These are phyloP conservation scores for Synanthedon andrenaeformis DNA, from an alignment of 2,888 invertebrate species.

Conservation along the genomic window DNA sequence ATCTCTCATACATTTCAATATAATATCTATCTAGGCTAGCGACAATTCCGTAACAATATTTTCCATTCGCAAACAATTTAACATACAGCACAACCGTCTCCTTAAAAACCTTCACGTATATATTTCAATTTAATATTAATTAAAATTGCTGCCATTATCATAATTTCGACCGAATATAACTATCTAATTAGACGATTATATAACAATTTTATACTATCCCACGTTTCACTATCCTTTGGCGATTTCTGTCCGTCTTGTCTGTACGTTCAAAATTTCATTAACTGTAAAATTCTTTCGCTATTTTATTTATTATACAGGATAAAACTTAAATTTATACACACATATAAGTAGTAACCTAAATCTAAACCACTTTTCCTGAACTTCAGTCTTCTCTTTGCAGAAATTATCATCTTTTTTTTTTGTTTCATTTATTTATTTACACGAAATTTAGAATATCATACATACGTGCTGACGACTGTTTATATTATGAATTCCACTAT, in stretches of 20 bases:
- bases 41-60: constrained; percentile 16
- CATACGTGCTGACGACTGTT: neutral
- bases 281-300: neutral
- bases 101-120: neutral
- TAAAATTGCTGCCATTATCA: neutral
- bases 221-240: constrained; percentile 22
- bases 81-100: neutral
- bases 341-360: constrained; percentile 53
- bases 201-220: neutral
- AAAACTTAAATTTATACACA: constrained; percentile 49
- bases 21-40: constrained; percentile 20
- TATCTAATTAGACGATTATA: neutral
- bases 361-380: constrained; percentile 56
- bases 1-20: no score
- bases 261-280: neutral
- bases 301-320: constrained; percentile 25
- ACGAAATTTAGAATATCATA: constrained; percentile 11
- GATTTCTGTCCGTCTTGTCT: constrained; percentile 12
- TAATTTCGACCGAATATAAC: neutral
- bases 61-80: neutral
- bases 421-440: constrained; percentile 37
- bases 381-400: constrained; percentile 69
- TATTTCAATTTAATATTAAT: neutral
- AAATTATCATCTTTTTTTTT: constrained; percentile 47
- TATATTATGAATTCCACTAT: neutral